Conservation (phyloP, 2,888 invertebrate genomes). For the Thera obeliscata region DNA sequence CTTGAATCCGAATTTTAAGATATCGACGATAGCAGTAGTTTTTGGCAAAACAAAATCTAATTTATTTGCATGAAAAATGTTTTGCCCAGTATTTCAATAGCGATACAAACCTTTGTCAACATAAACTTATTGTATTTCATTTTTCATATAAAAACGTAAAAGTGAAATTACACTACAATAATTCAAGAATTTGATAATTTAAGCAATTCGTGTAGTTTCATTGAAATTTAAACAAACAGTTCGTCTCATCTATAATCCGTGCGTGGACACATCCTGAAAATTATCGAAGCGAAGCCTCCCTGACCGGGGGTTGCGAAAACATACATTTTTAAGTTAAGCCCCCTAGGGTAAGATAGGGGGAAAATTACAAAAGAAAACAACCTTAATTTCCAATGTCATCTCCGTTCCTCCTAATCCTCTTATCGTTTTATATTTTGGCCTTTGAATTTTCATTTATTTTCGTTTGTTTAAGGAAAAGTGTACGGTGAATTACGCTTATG, state of each 20-base stretch:
- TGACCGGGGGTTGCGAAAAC: slow-evolving; percentile 65
- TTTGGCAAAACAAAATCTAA: not conserved
- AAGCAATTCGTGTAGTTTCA: not conserved
- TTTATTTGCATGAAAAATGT: too few species aligned
- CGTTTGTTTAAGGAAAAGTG: slow-evolving; percentile 81
- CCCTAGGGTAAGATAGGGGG: slow-evolving; percentile 74
- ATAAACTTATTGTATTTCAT: too few species aligned
- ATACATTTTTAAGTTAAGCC: slow-evolving; percentile 81
- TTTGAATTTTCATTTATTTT: slow-evolving; percentile 84
- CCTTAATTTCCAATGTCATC: slow-evolving; percentile 85
- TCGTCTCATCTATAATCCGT: slow-evolving; percentile 59
- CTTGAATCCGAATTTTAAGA: slow-evolving; percentile 6
- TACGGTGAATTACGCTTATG: slow-evolving; percentile 53
- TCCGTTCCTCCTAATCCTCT: slow-evolving; percentile 84
- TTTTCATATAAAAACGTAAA: too few species aligned
- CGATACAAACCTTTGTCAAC: too few species aligned
- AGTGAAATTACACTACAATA: not conserved
- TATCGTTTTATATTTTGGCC: slow-evolving; percentile 83
- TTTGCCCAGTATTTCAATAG: too few species aligned
- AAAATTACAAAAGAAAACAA: slow-evolving; percentile 84
- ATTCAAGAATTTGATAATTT: not conserved
- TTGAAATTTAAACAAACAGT: slow-evolving; percentile 1
- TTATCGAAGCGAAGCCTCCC: slow-evolving; percentile 65
- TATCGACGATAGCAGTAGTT: not conserved
- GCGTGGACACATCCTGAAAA: slow-evolving; percentile 68